Base-by-base conservation (phyloP, 2,113 vertebrate species). In the Onychostruthus taczanowskii region DNA sequence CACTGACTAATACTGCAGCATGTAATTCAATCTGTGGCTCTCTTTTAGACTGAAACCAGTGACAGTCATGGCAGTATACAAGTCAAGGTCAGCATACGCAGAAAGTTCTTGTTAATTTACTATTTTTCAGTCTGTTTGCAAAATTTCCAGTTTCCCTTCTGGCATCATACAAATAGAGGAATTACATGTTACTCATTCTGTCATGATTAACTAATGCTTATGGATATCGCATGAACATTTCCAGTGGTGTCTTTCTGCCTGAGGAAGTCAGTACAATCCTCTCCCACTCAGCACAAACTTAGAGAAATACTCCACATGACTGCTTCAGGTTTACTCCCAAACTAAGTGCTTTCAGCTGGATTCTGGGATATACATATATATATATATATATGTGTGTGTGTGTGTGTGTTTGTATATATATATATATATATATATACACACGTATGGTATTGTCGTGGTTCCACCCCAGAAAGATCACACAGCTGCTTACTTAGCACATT, bases 31-130 rank as follows among this genome's bases (percentile, higher is more conserved):
- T 66, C 74, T 64, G 33, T 35, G 23, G 6, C 26, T 30, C 64
- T 87, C 49, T 67, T 69, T 79, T 49, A 91, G 83, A 56, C 69
- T 94, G 84, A 94, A 82, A 91, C 92, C 76, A 53, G 26, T 31
- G 70, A 22, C n/a, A 59, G 49, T 87, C 28, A 5, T n/a, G 50
- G 84, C 72, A 82, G 53, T 63, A 7, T 69, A 44, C 37, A 58
- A 92, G 75, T 33, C 30, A 44, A 74, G 41, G 33, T 24, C 63
- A 43, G 35, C 0, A 1, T 64, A 27, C 76, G 64, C 23, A 73
- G 76, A 68, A 39, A 90, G 47, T 20, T 56, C 44, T 37, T 94
- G 55, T 85, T 93, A 58, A 69, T 80, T 66, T 21, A 16, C n/a
- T 47, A 8, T 43, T 41, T 33, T 69, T 72, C 49, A 37, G 6